phyloP scores from a whole-genome alignment of 2,888 invertebrate genomes.

The Athripsodes cinereus region DNA sequence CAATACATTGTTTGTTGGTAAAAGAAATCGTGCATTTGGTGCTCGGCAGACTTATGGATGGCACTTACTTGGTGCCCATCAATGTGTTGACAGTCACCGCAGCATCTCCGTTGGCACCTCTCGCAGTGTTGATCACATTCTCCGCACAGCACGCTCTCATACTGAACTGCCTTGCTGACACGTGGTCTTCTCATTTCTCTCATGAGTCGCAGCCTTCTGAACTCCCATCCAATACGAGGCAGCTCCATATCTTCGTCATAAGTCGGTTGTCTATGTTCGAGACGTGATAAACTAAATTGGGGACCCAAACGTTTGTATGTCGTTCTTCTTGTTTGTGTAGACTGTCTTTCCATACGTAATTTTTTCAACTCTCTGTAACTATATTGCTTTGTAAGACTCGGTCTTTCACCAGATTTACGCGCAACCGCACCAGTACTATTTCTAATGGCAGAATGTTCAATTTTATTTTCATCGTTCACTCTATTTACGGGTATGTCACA shows the following conservation, averaged over 20 bases:
- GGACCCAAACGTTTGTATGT: not conserved
- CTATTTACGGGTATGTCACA: not conserved
- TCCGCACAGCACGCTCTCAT: constrained; percentile 16
- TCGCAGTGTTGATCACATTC: constrained; percentile 20
- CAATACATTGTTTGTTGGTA: too few relatives aligned
- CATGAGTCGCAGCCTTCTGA: constrained; percentile 11
- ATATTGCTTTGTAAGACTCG: constrained; percentile 4
- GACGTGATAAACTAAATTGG: not conserved
- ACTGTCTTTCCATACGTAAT: constrained; percentile 4
- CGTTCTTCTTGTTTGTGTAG: not conserved
- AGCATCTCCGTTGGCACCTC: constrained; percentile 20
- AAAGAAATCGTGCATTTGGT: not conserved
- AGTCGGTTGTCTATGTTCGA: not conserved
- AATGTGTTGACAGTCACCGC: constrained; percentile 25
- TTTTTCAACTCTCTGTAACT: constrained; percentile 6
- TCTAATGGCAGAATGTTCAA: not conserved
- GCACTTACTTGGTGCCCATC: constrained; percentile 22
- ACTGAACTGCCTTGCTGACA: constrained; percentile 2
- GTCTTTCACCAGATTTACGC: not conserved
- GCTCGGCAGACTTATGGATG: constrained; percentile 4
- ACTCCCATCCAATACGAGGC: constrained; percentile 15
- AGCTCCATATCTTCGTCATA: constrained; percentile 4
- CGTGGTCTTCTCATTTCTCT: constrained; percentile 8
- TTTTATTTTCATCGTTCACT: not conserved
- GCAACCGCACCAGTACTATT: not conserved